Percentiles rank a stretch among this genome's conserved stretches.
Conservation (phyloP, 2,888 invertebrate genomes). For the Chrysolina haemoptera region DNA sequence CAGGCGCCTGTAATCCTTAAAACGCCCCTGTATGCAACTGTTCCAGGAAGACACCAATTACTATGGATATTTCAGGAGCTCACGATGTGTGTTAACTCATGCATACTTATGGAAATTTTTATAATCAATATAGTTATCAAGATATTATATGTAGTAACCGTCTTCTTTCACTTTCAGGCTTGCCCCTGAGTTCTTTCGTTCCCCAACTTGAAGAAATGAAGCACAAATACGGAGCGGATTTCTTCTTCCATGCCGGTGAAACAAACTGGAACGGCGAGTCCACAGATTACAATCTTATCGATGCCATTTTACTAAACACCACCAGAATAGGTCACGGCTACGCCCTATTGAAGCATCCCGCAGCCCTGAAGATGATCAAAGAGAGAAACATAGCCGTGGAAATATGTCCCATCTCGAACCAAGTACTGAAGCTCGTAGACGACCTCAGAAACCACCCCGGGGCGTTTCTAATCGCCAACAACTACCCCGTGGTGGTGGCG, state of each 20-base stretch:
- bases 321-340: constrained; percentile 86
- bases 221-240: constrained; percentile 51
- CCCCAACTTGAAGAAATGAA: constrained; percentile 59
- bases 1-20: too few species aligned
- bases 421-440: constrained; percentile 77
- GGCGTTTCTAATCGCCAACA: constrained; percentile 75
- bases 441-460: constrained; percentile 86
- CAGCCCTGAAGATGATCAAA: constrained; percentile 73
- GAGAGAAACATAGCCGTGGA: constrained; percentile 80
- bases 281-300: constrained; percentile 82
- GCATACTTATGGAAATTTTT: too few species aligned
- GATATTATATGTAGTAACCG: too few species aligned
- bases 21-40: too few species aligned
- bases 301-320: constrained; percentile 82
- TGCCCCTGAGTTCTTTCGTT: constrained; percentile 76
- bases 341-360: constrained; percentile 81
- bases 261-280: constrained; percentile 81
- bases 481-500: constrained; percentile 81
- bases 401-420: constrained; percentile 85
- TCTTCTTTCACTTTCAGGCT: constrained; percentile 44
- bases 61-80: too few species aligned
- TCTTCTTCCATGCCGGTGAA: constrained; percentile 74
- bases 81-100: too few species aligned
- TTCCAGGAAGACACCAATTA: too few species aligned
- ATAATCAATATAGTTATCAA: too few species aligned